Conservation (phyloP, 2,797 vertebrate genomes). For the Luscinia megarhynchos region DNA sequence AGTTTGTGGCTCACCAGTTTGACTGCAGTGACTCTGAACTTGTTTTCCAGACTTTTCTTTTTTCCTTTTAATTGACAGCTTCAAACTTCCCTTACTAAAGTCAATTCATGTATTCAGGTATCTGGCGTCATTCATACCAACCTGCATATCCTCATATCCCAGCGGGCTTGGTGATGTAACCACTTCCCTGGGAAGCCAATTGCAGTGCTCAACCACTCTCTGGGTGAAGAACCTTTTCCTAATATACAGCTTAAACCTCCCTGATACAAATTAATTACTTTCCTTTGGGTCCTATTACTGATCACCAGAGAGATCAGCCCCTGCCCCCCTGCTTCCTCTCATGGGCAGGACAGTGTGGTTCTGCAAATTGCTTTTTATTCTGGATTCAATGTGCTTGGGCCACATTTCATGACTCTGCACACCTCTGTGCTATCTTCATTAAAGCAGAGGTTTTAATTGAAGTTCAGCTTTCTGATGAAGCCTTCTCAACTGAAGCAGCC, state of each 20-base stretch:
- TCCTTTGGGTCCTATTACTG: neutral
- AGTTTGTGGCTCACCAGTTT: neutral
- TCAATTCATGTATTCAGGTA: neutral
- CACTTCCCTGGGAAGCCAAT: neutral
- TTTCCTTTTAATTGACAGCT: neutral
- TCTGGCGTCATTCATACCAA: neutral
- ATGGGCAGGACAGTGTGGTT: neutral
- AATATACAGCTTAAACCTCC: neutral
- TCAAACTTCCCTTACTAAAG: neutral
- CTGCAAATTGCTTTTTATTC: neutral
- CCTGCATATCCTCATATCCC: neutral
- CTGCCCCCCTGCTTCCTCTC: neutral
- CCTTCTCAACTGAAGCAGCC: neutral
- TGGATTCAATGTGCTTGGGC: neutral
- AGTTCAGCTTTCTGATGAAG: neutral
- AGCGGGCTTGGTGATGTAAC: neutral
- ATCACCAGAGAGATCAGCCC: neutral
- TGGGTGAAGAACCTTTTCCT: neutral
- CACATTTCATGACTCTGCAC: neutral
- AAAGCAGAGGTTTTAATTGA: neutral
- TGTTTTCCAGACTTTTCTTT: neutral
- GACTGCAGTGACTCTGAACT: neutral
- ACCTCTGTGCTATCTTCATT: neutral
- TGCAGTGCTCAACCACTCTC: neutral
- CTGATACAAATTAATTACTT: fast-evolving